Percentiles rank a stretch among this genome's conserved stretches.
phyloP scores from a whole-genome alignment of 2,888 invertebrate species.

The Synanthedon vespiformis region DNA sequence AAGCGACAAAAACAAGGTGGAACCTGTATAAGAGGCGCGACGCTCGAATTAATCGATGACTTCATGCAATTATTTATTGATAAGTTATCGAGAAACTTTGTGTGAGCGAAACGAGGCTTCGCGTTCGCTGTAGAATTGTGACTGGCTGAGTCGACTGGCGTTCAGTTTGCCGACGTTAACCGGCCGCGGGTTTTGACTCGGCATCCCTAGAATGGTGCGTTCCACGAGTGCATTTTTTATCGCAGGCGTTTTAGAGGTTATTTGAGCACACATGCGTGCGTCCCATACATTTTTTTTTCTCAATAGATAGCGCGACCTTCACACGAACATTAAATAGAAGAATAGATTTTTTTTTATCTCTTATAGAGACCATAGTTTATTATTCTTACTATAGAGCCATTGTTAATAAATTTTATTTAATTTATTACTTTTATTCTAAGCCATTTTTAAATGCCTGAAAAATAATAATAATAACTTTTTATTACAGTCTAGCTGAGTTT shows the following conservation, averaged over 20 bases:
- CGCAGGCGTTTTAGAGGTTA: conserved; percentile 54
- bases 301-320: background rate
- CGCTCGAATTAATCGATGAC: conserved; percentile 62
- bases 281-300: background rate
- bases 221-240: conserved; percentile 52
- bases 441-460: no score
- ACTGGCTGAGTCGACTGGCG: conserved; percentile 25
- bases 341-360: background rate
- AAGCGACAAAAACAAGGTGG: background rate
- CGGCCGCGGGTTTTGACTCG: conserved; percentile 6
- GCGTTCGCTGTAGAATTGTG: conserved; percentile 34
- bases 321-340: background rate
- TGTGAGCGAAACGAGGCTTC: conserved; percentile 32
- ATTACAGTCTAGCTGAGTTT: no score
- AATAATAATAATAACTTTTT: no score
- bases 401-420: no score
- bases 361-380: no score
- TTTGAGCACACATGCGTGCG: conserved; percentile 8
- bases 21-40: conserved; percentile 4
- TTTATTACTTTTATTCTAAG: no score
- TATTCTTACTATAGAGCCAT: no score
- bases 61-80: conserved; percentile 61
- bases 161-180: conserved; percentile 3
- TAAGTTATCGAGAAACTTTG: conserved; percentile 50
- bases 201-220: conserved; percentile 7